These are phyloP conservation scores for Petrolisthes cinctipes DNA, from an alignment of 2,888 invertebrate genomes.

Conservation along the genomic window DNA sequence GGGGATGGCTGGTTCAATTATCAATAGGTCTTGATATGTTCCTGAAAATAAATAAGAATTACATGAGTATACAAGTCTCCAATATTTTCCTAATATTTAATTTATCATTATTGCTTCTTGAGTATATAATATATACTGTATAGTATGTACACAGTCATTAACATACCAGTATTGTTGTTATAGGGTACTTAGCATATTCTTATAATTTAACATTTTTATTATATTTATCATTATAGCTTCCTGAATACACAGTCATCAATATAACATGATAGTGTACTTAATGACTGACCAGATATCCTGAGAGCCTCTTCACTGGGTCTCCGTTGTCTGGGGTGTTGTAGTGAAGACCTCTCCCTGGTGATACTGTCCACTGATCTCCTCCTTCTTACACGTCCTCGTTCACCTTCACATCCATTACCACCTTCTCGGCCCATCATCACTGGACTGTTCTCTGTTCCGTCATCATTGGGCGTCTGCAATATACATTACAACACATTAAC, in stretches of 20 bases:
- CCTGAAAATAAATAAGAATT: conserved; percentile 29
- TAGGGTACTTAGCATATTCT: no score
- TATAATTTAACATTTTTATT: no score
- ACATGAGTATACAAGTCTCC: no score
- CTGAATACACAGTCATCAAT: no score
- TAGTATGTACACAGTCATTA: no score
- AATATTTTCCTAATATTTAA: no score
- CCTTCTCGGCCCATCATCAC: neutral
- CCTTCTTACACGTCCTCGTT: conserved; percentile 21
- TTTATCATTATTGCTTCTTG: no score
- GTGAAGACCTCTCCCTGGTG: neutral
- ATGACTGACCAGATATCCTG: conserved; percentile 52
- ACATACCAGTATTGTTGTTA: no score
- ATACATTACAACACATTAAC: neutral
- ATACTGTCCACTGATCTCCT: conserved; percentile 60
- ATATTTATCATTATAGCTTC: no score
- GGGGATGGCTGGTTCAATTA: conserved; percentile 53
- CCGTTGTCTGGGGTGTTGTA: conserved; percentile 13
- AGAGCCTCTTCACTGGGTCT: conserved; percentile 59
- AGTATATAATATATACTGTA: no score
- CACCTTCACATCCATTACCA: neutral
- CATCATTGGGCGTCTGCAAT: conserved; percentile 43
- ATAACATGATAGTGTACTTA: no score
- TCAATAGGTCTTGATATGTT: conserved; percentile 57
- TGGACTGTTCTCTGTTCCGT: neutral